Conservation (phyloP, 2,113 vertebrate species). For the Rhinopomastus cyanomelas region DNA sequence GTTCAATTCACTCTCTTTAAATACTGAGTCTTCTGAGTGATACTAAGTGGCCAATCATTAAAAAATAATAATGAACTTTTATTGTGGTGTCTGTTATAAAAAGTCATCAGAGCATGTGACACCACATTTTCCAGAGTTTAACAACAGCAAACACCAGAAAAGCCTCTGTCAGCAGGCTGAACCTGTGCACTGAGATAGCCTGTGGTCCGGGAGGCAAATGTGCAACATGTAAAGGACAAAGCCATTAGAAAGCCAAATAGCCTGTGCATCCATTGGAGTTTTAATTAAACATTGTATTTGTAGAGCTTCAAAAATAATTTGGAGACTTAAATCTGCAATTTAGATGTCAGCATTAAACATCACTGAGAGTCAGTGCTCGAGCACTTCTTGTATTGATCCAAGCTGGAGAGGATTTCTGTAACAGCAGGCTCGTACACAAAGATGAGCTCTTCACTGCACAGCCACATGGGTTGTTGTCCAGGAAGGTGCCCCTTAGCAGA, state of each 20-base stretch:
- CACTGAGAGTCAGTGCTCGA: background rate
- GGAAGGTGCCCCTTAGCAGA: background rate
- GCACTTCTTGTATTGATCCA: background rate
- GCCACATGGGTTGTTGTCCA: background rate
- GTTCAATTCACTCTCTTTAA: background rate
- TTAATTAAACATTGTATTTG: constrained; percentile 51
- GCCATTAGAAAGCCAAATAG: constrained; percentile 24
- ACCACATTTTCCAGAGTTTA: constrained; percentile 2
- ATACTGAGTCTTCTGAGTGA: background rate
- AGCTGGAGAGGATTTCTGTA: background rate
- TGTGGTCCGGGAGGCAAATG: background rate
- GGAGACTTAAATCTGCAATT: constrained; percentile 17
- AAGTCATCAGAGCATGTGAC: background rate
- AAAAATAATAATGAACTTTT: background rate
- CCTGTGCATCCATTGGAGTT: background rate
- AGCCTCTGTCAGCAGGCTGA: constrained; percentile 4
- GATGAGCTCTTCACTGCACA: background rate
- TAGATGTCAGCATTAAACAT: background rate
- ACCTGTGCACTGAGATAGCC: background rate
- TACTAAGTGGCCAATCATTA: background rate
- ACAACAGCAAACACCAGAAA: background rate
- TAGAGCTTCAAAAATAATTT: constrained; percentile 25
- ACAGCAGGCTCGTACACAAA: background rate
- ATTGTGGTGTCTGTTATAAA: background rate
- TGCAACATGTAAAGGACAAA: constrained; percentile 10